Conservation (phyloP, 2,888 invertebrate genomes). For the Diaphora mendica region DNA sequence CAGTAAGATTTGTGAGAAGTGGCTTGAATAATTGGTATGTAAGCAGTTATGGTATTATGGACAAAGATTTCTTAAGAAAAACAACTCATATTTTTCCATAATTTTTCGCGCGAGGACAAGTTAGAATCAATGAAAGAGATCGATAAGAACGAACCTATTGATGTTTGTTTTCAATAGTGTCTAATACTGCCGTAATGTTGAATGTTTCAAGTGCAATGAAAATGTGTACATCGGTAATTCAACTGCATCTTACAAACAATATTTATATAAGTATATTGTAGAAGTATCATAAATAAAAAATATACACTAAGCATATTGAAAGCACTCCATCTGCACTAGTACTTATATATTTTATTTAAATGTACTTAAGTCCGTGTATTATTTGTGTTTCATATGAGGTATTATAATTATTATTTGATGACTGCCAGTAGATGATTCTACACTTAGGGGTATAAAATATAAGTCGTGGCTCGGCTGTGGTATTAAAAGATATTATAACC, state of each 20-base stretch:
- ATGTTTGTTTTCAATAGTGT: background rate
- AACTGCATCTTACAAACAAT: slow-evolving; percentile 16
- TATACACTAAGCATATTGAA: slow-evolving; percentile 30
- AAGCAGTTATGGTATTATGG: background rate
- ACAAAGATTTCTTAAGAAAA: background rate
- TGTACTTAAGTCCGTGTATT: slow-evolving; percentile 26
- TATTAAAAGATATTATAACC: slow-evolving; percentile 39
- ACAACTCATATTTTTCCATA: background rate
- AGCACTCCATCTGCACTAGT: slow-evolving; percentile 33
- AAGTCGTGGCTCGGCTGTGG: slow-evolving; percentile 52
- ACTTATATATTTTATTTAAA: slow-evolving; percentile 30
- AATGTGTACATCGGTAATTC: slow-evolving; percentile 5
- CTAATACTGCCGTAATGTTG: background rate
- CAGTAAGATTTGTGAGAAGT: background rate
- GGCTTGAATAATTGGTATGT: background rate
- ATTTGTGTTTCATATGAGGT: slow-evolving; percentile 36
- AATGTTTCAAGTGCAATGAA: slow-evolving; percentile 6
- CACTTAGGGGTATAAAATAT: slow-evolving; percentile 51
- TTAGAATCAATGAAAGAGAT: background rate
- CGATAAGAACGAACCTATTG: background rate
- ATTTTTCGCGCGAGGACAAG: background rate
- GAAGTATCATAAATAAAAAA: slow-evolving; percentile 30
- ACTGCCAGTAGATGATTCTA: slow-evolving; percentile 50
- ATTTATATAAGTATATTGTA: slow-evolving; percentile 15
- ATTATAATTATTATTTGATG: slow-evolving; percentile 33